phyloP scores from a whole-genome alignment of 2,797 vertebrate species.

The Mormyrops boulengeri region DNA sequence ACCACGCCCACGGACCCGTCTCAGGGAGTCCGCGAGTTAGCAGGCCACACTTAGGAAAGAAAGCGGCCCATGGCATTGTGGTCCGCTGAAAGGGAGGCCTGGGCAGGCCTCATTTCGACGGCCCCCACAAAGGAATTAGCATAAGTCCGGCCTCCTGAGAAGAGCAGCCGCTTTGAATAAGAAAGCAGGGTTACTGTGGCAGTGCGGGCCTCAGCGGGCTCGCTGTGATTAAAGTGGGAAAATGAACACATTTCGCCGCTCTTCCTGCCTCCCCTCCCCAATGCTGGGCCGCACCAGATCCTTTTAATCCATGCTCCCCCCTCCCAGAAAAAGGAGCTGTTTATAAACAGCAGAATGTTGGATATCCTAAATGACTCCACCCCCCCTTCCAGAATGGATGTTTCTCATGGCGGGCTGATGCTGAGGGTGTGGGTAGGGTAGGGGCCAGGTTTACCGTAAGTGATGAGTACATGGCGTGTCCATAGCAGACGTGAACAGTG shows the following conservation, averaged over 20 bases:
- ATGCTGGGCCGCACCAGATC: slow-evolving; percentile 20
- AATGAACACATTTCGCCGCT: slow-evolving; percentile 25
- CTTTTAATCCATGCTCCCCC: not conserved
- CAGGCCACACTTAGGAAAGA: slow-evolving; percentile 10
- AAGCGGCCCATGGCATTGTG: not conserved
- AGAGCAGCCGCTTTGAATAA: slow-evolving; percentile 36
- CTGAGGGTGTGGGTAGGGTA: not conserved
- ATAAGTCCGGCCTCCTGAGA: slow-evolving; percentile 45
- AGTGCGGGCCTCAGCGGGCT: slow-evolving; percentile 56
- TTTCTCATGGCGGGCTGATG: not conserved
- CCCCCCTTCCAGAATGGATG: not conserved
- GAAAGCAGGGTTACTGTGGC: slow-evolving; percentile 60
- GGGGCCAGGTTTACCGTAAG: not conserved
- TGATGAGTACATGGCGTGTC: not conserved
- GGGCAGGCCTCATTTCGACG: not conserved
- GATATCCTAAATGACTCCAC: not conserved
- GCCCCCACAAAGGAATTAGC: slow-evolving; percentile 37
- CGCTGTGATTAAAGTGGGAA: slow-evolving; percentile 59
- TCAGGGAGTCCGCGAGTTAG: not conserved
- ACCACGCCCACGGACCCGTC: not conserved
- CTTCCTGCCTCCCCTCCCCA: slow-evolving; percentile 13
- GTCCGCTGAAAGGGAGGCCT: not conserved
- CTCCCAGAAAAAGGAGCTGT: not conserved
- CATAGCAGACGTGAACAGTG: not conserved
- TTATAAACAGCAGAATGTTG: slow-evolving; percentile 8